Percentiles rank a stretch among this genome's conserved stretches.
Conservation (phyloP, 2,888 invertebrate genomes). For the Eupithecia insigniata region DNA sequence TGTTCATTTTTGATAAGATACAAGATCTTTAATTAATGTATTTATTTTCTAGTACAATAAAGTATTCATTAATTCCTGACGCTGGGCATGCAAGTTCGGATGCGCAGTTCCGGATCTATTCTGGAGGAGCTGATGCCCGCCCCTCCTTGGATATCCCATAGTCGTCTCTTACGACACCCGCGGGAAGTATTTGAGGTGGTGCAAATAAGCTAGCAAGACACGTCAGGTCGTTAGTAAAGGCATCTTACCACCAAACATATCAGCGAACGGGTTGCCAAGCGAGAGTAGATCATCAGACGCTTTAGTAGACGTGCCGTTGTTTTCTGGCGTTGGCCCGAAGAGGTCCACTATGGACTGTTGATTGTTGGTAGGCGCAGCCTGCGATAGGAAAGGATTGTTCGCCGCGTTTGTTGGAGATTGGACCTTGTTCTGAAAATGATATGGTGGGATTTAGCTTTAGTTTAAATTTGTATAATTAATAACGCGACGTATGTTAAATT, state of each 20-base stretch:
- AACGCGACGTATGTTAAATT: too few species aligned
- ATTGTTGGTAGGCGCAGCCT: constrained; percentile 74
- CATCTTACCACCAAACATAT: constrained; percentile 87
- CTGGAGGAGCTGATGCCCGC: too few species aligned
- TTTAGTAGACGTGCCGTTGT: constrained; percentile 77
- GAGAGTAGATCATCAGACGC: constrained; percentile 95
- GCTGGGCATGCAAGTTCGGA: neutral
- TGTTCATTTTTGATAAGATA: too few species aligned
- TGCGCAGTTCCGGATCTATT: neutral
- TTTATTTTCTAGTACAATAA: too few species aligned
- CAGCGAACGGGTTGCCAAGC: constrained; percentile 95
- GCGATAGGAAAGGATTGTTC: constrained; percentile 92
- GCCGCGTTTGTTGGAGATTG: constrained; percentile 89
- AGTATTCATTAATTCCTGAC: too few species aligned
- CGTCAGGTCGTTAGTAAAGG: neutral
- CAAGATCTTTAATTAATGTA: too few species aligned
- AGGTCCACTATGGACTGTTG: constrained; percentile 89
- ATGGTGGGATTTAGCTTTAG: neutral
- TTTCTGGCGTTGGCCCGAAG: constrained; percentile 86
- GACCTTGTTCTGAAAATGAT: constrained; percentile 84
- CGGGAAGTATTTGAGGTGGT: neutral
- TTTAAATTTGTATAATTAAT: too few species aligned
- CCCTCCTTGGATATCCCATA: neutral
- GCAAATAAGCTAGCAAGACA: neutral
- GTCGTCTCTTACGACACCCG: neutral